Conservation (phyloP, 2,113 vertebrate genomes). For the Myanophis thanlyinensis region DNA sequence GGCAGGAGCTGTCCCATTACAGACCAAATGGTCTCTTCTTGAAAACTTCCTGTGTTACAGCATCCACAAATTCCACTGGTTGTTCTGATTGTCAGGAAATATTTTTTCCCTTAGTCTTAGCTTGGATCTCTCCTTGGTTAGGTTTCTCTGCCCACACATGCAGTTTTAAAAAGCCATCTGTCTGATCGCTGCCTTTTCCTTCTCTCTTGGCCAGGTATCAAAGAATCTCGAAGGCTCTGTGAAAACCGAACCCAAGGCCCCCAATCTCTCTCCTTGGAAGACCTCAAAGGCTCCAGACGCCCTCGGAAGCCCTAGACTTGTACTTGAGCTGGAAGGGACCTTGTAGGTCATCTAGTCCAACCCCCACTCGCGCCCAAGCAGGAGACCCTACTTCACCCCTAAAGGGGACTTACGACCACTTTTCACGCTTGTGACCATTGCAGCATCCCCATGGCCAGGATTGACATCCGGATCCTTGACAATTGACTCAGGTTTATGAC, state of each 20-base stretch:
- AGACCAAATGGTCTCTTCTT: background rate
- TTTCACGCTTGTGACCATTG: too few relatives aligned
- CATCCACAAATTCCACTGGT: rapidly evolving
- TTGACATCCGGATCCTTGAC: too few relatives aligned
- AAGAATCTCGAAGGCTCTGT: background rate
- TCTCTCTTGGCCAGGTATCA: constrained; percentile 47
- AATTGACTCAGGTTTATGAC: too few relatives aligned
- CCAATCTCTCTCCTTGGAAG: constrained; percentile 15
- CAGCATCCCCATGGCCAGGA: too few relatives aligned
- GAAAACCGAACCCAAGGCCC: background rate
- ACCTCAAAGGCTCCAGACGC: constrained; percentile 37
- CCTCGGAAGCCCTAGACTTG: constrained; percentile 27
- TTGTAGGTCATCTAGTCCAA: too few relatives aligned
- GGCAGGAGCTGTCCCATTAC: background rate
- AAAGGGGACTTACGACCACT: too few relatives aligned
- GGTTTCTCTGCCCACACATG: background rate
- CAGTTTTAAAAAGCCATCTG: background rate
- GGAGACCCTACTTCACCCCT: background rate
- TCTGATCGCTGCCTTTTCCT: background rate
- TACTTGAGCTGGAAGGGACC: too few relatives aligned
- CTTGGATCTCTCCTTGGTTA: background rate
- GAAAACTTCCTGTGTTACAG: background rate
- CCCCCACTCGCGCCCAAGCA: too few relatives aligned
- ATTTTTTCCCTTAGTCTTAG: background rate
- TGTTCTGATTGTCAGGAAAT: background rate